Conservation (phyloP, 2,888 invertebrate genomes). For the Formica aserva region DNA sequence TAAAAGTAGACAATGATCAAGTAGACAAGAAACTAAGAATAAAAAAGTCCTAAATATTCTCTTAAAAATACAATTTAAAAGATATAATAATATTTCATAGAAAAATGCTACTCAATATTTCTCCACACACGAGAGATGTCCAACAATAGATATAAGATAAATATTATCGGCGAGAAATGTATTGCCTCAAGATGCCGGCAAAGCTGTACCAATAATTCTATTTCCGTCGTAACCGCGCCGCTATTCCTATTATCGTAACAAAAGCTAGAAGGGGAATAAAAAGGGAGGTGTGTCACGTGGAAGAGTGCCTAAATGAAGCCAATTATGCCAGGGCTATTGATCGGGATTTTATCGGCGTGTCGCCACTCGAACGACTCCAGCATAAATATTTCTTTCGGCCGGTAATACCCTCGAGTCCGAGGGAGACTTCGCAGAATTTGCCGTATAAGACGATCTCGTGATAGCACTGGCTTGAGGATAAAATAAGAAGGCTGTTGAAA, state of each 20-base stretch:
- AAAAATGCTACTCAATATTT: neutral
- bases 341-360: slow-evolving; percentile 59
- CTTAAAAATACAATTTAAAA: neutral
- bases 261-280: slow-evolving; percentile 18
- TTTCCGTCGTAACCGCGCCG: slow-evolving; percentile 53
- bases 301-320: slow-evolving; percentile 57
- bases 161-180: slow-evolving; percentile 28
- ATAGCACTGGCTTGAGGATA: neutral
- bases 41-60: neutral
- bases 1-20: neutral
- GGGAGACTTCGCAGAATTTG: neutral
- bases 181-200: slow-evolving; percentile 30
- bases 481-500: slow-evolving; percentile 27
- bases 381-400: slow-evolving; percentile 49
- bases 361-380: slow-evolving; percentile 22
- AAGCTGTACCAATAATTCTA: slow-evolving; percentile 58
- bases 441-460: neutral
- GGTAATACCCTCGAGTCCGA: neutral
- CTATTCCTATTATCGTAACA: slow-evolving; percentile 36
- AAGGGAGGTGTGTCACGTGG: neutral
- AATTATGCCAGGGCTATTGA: slow-evolving; percentile 62
- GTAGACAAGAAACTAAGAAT: neutral
- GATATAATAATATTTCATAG: slow-evolving; percentile 18
- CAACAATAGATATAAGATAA: slow-evolving; percentile 39
- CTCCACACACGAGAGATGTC: neutral